Percentiles rank a stretch among this genome's conserved stretches.
Conservation (phyloP, 1,140 invertebrate genomes). For the Drosophila malerkotliana region DNA sequence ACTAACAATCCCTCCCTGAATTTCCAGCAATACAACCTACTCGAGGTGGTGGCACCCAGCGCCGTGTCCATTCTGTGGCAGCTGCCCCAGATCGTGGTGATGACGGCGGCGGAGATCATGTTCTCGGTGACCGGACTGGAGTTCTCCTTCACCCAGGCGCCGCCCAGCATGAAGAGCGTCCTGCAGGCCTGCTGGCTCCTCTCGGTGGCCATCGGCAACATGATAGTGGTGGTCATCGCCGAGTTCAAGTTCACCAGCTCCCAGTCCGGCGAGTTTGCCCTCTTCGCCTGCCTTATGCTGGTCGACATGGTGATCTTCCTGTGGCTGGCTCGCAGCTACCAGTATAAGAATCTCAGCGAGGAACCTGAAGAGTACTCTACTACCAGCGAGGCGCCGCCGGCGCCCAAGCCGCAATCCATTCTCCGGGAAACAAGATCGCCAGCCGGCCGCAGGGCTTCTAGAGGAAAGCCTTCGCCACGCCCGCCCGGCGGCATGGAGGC, state of each 20-base stretch:
- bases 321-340: constrained; percentile 89
- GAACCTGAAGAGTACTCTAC: neutral
- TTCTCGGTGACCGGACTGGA: constrained; percentile 96
- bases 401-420: neutral
- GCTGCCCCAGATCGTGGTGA: constrained; percentile 93
- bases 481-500: neutral
- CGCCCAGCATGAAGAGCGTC: constrained; percentile 95
- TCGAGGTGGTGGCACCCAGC: constrained; percentile 87
- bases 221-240: constrained; percentile 94
- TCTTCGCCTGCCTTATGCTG: constrained; percentile 94
- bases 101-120: constrained; percentile 93
- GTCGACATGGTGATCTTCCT: constrained; percentile 92
- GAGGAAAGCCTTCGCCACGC: neutral
- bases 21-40: constrained; percentile 27
- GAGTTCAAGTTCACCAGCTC: constrained; percentile 73
- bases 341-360: constrained; percentile 75
- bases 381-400: neutral
- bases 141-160: constrained; percentile 96
- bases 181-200: constrained; percentile 95
- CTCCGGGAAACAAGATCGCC: too few species aligned
- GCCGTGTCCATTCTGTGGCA: constrained; percentile 92
- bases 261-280: constrained; percentile 90
- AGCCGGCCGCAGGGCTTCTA: too few species aligned
- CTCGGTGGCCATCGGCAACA: constrained; percentile 95
- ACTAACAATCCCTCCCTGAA: neutral